These are phyloP conservation scores for Cataglyphis cursor DNA, from an alignment of 2,888 invertebrate species.

Conservation along the genomic window DNA sequence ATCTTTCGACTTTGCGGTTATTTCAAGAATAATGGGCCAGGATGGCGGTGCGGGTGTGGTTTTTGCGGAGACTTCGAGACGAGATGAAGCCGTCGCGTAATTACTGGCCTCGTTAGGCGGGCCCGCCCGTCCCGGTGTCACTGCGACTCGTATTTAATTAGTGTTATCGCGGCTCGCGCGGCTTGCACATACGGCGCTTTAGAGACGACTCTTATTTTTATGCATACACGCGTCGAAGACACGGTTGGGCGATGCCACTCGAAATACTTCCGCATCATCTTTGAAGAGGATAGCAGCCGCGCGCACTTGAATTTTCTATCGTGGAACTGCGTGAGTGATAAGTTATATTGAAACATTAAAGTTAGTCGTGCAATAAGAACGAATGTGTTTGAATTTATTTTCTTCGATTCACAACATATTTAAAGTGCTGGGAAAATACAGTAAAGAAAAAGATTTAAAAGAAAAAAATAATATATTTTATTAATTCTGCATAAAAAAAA, in stretches of 20 bases:
- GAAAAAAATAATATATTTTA: slow-evolving; percentile 27
- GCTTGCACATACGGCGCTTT: slow-evolving; percentile 50
- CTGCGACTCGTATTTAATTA: slow-evolving; percentile 85
- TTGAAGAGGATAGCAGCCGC: background rate
- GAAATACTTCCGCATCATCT: background rate
- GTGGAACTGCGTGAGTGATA: background rate
- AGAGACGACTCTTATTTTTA: slow-evolving; percentile 50
- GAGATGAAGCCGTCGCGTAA: slow-evolving; percentile 86
- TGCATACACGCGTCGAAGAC: slow-evolving; percentile 34
- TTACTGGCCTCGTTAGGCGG: slow-evolving; percentile 86
- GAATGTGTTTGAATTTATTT: slow-evolving; percentile 2
- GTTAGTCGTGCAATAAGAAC: background rate
- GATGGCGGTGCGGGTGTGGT: slow-evolving; percentile 72
- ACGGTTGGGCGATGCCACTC: background rate
- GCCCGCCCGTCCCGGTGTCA: slow-evolving; percentile 79
- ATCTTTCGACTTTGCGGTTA: slow-evolving; percentile 59
- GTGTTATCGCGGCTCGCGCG: slow-evolving; percentile 79
- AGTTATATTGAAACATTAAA: slow-evolving; percentile 6
- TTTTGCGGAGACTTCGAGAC: slow-evolving; percentile 83
- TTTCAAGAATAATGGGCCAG: slow-evolving; percentile 80
- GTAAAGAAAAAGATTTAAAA: background rate
- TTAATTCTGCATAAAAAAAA: background rate
- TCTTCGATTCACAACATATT: background rate
- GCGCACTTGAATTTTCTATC: slow-evolving; percentile 12
- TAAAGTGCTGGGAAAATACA: background rate